Base-by-base conservation (phyloP, 1,140 invertebrate genomes). In the Ceratina japonica region DNA sequence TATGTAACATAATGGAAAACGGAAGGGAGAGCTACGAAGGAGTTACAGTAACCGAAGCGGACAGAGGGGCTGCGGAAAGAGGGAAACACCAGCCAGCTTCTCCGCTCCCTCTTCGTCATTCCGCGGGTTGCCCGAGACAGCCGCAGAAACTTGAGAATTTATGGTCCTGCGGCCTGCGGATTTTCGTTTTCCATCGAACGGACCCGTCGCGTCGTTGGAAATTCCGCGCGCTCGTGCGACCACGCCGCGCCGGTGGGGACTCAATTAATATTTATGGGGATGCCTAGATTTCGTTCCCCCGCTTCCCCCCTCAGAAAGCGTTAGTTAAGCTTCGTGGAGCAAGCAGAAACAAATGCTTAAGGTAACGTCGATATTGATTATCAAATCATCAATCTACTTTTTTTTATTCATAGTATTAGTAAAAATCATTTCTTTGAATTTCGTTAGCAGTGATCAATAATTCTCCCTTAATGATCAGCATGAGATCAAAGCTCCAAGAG, bases 141-240 rank as follows among this genome's bases (percentile, higher is more conserved):
- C 87, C 75, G 79, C 82, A 87, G 81, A 87, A 88, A 88, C 87
- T 87, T 87, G 81, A 58, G 79, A 81, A 88, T 88, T 88, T 88
- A 88, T 87, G 71, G 75, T 49, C 59, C 63, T 85, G 83, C 76
- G 85, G 85, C 79, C 65, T 84, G 82, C 80, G 80, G 79, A 86
- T 87, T 87, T 87, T 87, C 85, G 73, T 84, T 84, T 86, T 86
- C 85, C 61, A 76, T 74, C 71, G 71, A 85, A 86, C 77, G 65
- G 80, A 44, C 37, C 37, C 37, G 37, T 44, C 73, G 68, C 66
- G 73, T 65, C 77, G 77, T 78, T 86, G 70, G 81, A 80, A 85
- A 86, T 86, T 86, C 84, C 62, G 65, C 59, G 69, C 22, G 52
- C 69, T 61, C 72, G 61, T 68, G 72, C 80, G 70, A 85, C 79